Percentiles rank a stretch among this genome's conserved stretches.
Evolutionary conservation across 92 coral and sea anemone genomes (phyloP).

Genomic region (Phenganax stokvisi): DNA sequence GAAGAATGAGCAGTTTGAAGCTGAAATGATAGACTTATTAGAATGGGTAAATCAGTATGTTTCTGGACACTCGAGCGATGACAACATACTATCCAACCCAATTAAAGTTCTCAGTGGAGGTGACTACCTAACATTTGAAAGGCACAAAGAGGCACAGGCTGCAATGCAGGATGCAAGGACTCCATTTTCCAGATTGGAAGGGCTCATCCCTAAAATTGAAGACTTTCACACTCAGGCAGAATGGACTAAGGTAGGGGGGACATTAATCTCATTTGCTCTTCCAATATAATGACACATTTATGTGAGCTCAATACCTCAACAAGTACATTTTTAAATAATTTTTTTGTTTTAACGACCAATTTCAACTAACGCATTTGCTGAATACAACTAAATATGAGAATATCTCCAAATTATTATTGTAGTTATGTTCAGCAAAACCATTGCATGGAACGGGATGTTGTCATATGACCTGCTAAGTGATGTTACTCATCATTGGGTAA

Average conservation of each 20-base stretch:
- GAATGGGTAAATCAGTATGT: conserved; percentile 35
- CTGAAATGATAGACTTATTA: conserved; percentile 44
- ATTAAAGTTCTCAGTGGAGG: conserved; percentile 47
- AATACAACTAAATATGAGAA: no score
- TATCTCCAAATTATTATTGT: no score
- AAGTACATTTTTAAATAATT: no score
- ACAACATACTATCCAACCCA: conserved; percentile 6
- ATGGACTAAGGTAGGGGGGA: conserved; percentile 37
- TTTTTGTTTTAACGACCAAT: no score
- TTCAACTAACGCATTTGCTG: no score
- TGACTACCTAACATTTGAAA: conserved; percentile 55
- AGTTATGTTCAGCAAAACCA: no score
- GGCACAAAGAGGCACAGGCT: conserved; percentile 56
- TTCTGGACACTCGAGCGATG: conserved; percentile 42
- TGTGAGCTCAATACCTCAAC: no score
- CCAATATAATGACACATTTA: no score
- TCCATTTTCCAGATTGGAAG: conserved; percentile 47
- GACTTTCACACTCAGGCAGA: conserved; percentile 55
- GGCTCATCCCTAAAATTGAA: conserved; percentile 47
- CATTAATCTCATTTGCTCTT: no score
- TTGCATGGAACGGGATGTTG: no score
- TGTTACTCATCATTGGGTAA: no score
- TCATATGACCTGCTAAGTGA: no score
- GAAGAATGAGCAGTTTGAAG: conserved; percentile 52
- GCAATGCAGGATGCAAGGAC: conserved; percentile 61